Percentiles rank a stretch among this genome's conserved stretches.
phyloP scores from a whole-genome alignment of 2,888 invertebrate species.

The Trichopria drosophilae region DNA sequence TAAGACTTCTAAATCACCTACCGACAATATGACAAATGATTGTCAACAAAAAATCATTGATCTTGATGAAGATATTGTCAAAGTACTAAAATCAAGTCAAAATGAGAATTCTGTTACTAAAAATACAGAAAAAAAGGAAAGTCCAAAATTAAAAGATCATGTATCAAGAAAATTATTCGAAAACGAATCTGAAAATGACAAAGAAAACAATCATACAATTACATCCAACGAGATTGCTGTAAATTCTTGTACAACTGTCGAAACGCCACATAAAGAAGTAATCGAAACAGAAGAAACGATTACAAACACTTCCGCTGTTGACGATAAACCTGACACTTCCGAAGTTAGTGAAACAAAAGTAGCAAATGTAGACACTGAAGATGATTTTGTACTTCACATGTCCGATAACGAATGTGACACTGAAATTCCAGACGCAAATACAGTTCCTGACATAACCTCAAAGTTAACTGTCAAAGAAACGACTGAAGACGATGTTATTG shows the following conservation, averaged over 20 bases:
- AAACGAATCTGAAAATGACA: not conserved
- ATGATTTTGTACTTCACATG: constrained; percentile 29
- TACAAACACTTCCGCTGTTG: not conserved
- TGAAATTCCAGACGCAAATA: too few species aligned
- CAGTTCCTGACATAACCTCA: not conserved
- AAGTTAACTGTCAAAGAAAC: not conserved
- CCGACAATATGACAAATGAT: not conserved
- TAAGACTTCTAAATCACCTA: not conserved
- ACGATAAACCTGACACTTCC: constrained; percentile 10
- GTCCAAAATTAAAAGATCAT: not conserved
- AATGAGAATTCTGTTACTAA: not conserved
- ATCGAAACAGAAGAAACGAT: constrained; percentile 8
- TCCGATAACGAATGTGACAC: constrained; percentile 25
- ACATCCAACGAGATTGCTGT: constrained; percentile 1
- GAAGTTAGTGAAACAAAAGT: constrained; percentile 11
- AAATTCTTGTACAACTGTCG: constrained; percentile 14
- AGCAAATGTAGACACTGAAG: constrained; percentile 30
- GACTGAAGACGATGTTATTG: constrained; percentile 10
- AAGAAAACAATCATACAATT: constrained; percentile 6
- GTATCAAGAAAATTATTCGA: constrained; percentile 34
- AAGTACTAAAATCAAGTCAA: constrained; percentile 7
- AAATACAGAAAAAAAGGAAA: constrained; percentile 5
- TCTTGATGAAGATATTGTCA: not conserved
- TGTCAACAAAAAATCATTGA: too few species aligned
- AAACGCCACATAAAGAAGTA: constrained; percentile 10